Evolutionary conservation across 2,113 vertebrate genomes (phyloP), one percentile per base, ranked within the genome.

Genomic region (Dinomys branickii): DNA sequence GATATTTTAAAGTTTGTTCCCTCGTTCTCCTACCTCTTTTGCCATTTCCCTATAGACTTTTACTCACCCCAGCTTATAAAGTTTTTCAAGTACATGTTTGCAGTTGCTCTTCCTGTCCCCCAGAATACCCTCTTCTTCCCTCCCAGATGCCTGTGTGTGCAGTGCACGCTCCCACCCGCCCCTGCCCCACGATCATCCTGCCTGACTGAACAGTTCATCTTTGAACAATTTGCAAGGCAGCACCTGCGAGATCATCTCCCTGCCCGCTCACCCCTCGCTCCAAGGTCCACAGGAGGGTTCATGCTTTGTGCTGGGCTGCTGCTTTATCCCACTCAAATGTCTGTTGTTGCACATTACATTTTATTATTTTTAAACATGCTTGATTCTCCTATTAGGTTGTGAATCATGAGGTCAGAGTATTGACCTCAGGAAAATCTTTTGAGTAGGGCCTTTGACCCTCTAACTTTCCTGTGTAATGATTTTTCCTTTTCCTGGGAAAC

Each of bases 351-450:
- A 26, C 52, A 84, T 90, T 92, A 63, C n/a, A 52, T 90, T 94
- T 96, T 97, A 92, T 95, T 93, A 71, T 58, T 94, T 91, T 61
- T 96, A 87, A 75, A 52, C 14, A 11, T 61, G 33, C 85, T 88
- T 95, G 47, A 24, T 12, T 85, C 12, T 80, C 87, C 77, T 87
- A 5, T 83, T 85, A 91, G 69, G 85, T 89, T 82, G 61, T 73
- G 56, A 91, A 56, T 63, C 47, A 63, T 77, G 38, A 83, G 65
- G 59, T 95, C 58, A 92, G 69, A 24, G 17, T 75, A 56, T 19
- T 92, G 90, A 94, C 65, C 69, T 95, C 38, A 52, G 81, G 80
- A 92, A 87, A 67, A 59, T 61, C 26, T 69, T 80, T 88, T 88
- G 81, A 54, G 11, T 93, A n/a, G 38, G 87, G 41, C 44, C 83